phyloP scores from a whole-genome alignment of 2,113 vertebrate genomes.

The Struthidea cinerea region DNA sequence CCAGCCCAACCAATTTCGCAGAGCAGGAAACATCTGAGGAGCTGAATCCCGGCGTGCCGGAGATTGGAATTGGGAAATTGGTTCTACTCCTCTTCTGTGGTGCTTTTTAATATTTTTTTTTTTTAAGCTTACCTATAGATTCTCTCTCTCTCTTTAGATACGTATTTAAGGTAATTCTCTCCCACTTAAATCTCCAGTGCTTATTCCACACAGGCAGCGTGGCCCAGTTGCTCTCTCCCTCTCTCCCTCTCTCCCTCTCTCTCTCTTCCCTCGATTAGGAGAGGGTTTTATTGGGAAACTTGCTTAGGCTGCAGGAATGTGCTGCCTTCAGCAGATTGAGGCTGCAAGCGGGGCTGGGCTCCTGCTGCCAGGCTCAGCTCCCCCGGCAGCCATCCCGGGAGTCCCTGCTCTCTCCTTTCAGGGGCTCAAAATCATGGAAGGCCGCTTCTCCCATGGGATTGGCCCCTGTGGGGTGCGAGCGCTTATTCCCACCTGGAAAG shows the following conservation, averaged over 20 bases:
- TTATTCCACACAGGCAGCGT: constrained; percentile 9
- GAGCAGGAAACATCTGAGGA: constrained; percentile 66
- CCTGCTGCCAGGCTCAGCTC: neutral
- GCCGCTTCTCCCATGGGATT: neutral
- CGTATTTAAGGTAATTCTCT: constrained; percentile 61
- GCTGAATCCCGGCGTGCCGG: constrained; percentile 13
- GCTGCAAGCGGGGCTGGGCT: constrained; percentile 5
- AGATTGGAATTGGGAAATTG: constrained; percentile 69
- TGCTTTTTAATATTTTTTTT: neutral
- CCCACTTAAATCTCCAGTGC: constrained; percentile 50
- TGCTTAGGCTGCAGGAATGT: constrained; percentile 60
- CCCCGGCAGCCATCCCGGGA: neutral
- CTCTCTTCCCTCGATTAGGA: constrained; percentile 50
- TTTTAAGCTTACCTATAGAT: constrained; percentile 11
- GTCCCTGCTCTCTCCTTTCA: neutral
- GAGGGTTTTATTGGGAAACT: constrained; percentile 64
- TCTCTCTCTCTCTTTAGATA: neutral
- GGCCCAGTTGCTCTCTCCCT: neutral
- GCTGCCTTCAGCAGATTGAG: constrained; percentile 50
- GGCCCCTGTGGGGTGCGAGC: neutral
- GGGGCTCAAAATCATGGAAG: accelerated
- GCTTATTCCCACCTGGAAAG: neutral
- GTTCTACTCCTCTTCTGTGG: constrained; percentile 56
- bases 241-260: neutral
- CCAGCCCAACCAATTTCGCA: constrained; percentile 61